phyloP scores from a whole-genome alignment of 2,797 vertebrate genomes.

The Siniperca obscura region DNA sequence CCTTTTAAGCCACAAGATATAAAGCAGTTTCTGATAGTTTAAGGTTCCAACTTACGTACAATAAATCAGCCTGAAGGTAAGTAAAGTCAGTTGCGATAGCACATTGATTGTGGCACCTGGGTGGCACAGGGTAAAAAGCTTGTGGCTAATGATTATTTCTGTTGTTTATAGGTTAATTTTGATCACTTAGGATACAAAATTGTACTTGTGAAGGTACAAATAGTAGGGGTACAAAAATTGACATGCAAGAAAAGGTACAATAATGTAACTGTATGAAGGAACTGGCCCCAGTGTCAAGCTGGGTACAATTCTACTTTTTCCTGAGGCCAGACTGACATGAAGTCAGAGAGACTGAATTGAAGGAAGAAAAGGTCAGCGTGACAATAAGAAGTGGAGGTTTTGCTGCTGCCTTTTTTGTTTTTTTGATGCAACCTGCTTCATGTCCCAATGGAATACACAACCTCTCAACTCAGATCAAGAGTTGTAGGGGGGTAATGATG shows the following conservation, averaged over 20 bases:
- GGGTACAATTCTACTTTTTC: not conserved
- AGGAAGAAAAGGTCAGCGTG: conserved; percentile 21
- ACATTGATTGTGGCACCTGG: not conserved
- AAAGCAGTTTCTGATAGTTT: conserved; percentile 1
- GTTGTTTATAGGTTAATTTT: not conserved
- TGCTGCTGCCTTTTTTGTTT: conserved; percentile 12
- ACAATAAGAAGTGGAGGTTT: not conserved
- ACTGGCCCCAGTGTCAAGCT: not conserved
- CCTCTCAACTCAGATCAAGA: conserved; percentile 30
- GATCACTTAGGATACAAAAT: not conserved
- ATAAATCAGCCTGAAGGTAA: not conserved
- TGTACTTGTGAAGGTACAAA: not conserved
- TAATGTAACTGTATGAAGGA: not conserved
- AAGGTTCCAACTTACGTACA: not conserved
- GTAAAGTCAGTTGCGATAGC: not conserved
- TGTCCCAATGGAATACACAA: conserved; percentile 3
- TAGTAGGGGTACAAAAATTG: not conserved
- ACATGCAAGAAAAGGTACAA: not conserved
- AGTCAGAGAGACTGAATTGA: conserved; percentile 27
- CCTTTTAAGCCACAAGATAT: not conserved
- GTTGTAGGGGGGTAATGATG: conserved; percentile 29
- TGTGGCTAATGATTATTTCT: not conserved
- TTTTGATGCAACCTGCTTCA: conserved; percentile 12
- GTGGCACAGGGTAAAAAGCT: not conserved
- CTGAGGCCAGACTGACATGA: conserved; percentile 27